Evolutionary conservation across 1,140 invertebrate genomes (phyloP), one percentile per base, ranked within the genome.

Genomic region (Melitaea cinxia): DNA sequence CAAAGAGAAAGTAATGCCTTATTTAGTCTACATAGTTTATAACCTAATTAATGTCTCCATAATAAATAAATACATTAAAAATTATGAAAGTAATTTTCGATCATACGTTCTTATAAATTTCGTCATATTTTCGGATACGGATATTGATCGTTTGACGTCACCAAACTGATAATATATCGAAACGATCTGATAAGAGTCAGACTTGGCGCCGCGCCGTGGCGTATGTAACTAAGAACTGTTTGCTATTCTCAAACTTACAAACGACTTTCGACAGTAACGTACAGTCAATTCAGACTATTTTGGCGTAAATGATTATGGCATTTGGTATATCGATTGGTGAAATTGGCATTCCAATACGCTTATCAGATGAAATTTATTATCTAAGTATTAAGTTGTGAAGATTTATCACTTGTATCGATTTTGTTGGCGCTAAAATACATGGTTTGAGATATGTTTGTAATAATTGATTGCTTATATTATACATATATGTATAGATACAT

Each of bases 181-280:
- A 52, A 24, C 59, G 63, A 82, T 76, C 77, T 67, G 77, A 82
- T 82, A 80, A 75, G 30, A 24, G 28, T 23, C 67, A 77, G 75
- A 72, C 69, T 50, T 68, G 79, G 75, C 75, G 77, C 77, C 75
- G 23, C 5, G n/a, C 21, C 21, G n/a, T n/a, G n/a, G 10, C 30
- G 35, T 33, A 4, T 39, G 2, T 6, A 15, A 39, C 1, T 19
- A 19, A 17, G 7, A 45, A 15, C 10, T 7, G n/a, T 45, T 45
- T 19, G 10, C 39, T 45, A 45, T 19, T 45, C 15, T 45, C 9
- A 19, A 45, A 19, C 17, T 19, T 21, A 6, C 39, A 19, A 45
- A 19, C 15, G 5, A 45, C 19, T 45, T 19, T 45, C 17, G 15
- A 17, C 39, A 45, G n/a, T 45, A 45, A 10, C 1, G 2, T n/a